A percentile compares a stretch with the other conserved stretches of the same genome.
Conservation (phyloP, 2,888 invertebrate species). For the Metacarcinus magister region DNA sequence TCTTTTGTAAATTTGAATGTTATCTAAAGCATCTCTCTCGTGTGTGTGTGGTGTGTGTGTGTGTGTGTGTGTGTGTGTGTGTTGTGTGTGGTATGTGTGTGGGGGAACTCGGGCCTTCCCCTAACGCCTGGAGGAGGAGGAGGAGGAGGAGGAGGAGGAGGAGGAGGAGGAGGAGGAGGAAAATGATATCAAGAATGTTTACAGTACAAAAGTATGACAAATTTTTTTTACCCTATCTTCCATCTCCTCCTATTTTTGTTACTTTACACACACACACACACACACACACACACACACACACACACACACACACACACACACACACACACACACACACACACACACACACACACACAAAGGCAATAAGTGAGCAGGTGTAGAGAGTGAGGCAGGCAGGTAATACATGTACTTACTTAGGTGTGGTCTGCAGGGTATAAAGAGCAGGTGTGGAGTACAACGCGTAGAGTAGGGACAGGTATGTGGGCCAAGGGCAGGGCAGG, state of each 20-base stretch:
- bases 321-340: background rate
- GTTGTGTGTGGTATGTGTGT: background rate
- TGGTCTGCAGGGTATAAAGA: background rate
- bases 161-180: no score
- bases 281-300: no score
- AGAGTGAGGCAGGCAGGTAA: background rate
- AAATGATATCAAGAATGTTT: background rate
- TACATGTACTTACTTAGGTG: background rate
- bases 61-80: slow-evolving; percentile 26
- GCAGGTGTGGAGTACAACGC: background rate
- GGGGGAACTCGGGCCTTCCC: background rate
- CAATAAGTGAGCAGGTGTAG: no score
- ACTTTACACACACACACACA: no score
- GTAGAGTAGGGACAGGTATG: background rate
- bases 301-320: background rate
- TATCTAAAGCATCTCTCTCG: background rate
- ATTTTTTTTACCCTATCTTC: background rate
- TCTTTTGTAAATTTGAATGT: background rate
- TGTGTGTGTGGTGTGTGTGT: slow-evolving; percentile 26
- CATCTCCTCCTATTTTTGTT: background rate
- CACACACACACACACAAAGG: no score
- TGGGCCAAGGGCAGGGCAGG: slow-evolving; percentile 26
- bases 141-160: no score
- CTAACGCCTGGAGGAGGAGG: no score
- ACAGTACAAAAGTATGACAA: background rate